Base-by-base conservation (phyloP, 2,797 vertebrate species). In the Gobionotothen gibberifrons region DNA sequence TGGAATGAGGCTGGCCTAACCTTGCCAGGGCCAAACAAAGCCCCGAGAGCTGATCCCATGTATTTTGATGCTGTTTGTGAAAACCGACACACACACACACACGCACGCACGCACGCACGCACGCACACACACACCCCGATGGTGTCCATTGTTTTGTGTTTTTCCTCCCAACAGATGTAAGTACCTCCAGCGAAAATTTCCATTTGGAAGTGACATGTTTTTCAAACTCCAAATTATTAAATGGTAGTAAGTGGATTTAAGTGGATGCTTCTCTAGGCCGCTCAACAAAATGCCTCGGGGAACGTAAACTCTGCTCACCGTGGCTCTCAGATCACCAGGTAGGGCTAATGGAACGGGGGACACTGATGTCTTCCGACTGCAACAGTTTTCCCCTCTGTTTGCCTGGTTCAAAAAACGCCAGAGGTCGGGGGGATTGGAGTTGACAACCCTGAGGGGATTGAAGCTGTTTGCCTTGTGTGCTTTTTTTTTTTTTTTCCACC, bases 401-500 rank as follows among this genome's bases (percentile, higher is more conserved):
- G 85, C 85, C 91, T 90, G 91, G 69, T 94, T 94, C 92, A 93
- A 93, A 93, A 94, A 88, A 77, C 71, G 65, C 83, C 79, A 87
- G 83, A 78, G 89, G 85, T 88, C 83, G 64, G 44, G 74, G 85
- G 86, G 81, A 86, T 90, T 88, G 92, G 85, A 91, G 89, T 88
- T 94, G 92, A 94, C 92, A 95, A 92, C 93, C 94, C 93, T 87
- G 89, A 93, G 92, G 92, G 92, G 88, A 91, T 93, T 88, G 87
- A 88, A 91, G 85, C 89, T 85, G 93, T 93, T 92, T 94, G 91
- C 92, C 93, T 95, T 93, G 92, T 92, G 84, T 46, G 75, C 71
- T 63, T 88, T 76, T 87, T 78, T 88, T 88, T 89, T 81, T 77
- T 78, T 75, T 89, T 87, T 89, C 92, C 91, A 84, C 86, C 89